Evolutionary conservation across 1,140 invertebrate species (phyloP).

Genomic region (Heterodera carotae): DNA sequence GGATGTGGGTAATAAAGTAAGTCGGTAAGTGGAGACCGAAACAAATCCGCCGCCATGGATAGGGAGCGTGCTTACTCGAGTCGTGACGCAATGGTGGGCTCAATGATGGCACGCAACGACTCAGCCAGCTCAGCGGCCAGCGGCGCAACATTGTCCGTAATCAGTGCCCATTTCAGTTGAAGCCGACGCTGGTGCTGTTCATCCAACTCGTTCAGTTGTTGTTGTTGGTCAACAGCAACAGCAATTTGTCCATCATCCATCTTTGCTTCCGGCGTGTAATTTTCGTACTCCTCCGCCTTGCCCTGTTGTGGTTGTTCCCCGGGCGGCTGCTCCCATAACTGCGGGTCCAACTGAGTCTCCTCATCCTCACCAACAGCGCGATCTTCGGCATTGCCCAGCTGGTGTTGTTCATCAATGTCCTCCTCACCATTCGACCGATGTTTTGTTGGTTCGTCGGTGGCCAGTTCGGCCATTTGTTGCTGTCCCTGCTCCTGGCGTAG

Average conservation of each 20-base stretch:
- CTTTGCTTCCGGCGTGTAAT: constrained; percentile 56
- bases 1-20: not conserved
- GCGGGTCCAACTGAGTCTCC: constrained; percentile 62
- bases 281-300: constrained; percentile 67
- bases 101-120: constrained; percentile 85
- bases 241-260: constrained; percentile 56
- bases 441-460: not conserved
- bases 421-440: not conserved
- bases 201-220: not conserved
- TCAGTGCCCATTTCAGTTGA: constrained; percentile 67
- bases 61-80: constrained; percentile 69
- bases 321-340: constrained; percentile 70
- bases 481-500: not conserved
- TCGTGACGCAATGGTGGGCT: constrained; percentile 88
- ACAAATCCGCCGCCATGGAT: not conserved
- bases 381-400: not conserved
- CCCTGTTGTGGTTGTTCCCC: constrained; percentile 90
- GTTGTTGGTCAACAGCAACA: not conserved
- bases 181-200: constrained; percentile 1
- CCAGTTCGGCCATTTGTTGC: not conserved
- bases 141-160: constrained; percentile 71
- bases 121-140: constrained; percentile 88
- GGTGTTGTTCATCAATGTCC: constrained; percentile 3
- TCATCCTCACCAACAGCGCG: constrained; percentile 27
- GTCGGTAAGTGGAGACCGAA: constrained; percentile 9